A percentile compares a stretch with the other conserved stretches of the same genome.
Conservation (phyloP, 2,113 vertebrate genomes). For the Neogale vison region DNA sequence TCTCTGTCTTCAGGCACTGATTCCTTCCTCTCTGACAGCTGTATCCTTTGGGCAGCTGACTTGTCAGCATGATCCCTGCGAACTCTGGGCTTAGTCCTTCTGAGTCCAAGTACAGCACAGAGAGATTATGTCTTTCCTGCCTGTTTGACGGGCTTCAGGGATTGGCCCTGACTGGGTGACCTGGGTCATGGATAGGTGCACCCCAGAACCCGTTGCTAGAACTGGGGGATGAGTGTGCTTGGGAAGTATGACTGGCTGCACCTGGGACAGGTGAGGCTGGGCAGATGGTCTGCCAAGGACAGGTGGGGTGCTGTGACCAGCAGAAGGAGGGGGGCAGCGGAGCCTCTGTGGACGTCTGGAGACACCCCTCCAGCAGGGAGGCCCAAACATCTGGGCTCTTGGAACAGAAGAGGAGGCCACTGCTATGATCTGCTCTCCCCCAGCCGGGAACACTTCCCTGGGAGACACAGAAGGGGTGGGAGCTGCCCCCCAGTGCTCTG, state of each 20-base stretch:
- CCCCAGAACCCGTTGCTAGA: rapidly evolving
- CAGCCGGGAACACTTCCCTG: background rate
- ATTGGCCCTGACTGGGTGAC: rapidly evolving
- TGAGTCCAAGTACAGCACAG: background rate
- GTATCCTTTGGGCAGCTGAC: background rate
- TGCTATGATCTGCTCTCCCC: rapidly evolving
- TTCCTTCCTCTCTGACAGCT: rapidly evolving
- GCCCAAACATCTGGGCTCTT: background rate
- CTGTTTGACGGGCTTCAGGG: rapidly evolving
- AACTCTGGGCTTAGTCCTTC: background rate
- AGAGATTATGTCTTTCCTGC: background rate
- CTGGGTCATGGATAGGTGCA: rapidly evolving
- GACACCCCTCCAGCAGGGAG: background rate
- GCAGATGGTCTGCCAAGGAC: rapidly evolving
- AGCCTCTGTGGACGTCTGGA: rapidly evolving
- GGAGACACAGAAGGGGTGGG: background rate
- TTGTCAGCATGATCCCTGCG: background rate
- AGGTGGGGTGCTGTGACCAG: background rate
- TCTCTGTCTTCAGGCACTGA: background rate
- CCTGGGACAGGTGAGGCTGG: too few species aligned
- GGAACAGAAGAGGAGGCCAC: background rate
- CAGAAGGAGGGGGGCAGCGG: background rate
- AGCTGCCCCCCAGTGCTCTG: rapidly evolving
- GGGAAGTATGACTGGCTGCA: rapidly evolving
- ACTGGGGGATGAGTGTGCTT: background rate